Percentiles rank a stretch among this genome's conserved stretches.
Evolutionary conservation across 2,113 vertebrate species (phyloP).

Genomic region (Misgurnus anguillicaudatus): DNA sequence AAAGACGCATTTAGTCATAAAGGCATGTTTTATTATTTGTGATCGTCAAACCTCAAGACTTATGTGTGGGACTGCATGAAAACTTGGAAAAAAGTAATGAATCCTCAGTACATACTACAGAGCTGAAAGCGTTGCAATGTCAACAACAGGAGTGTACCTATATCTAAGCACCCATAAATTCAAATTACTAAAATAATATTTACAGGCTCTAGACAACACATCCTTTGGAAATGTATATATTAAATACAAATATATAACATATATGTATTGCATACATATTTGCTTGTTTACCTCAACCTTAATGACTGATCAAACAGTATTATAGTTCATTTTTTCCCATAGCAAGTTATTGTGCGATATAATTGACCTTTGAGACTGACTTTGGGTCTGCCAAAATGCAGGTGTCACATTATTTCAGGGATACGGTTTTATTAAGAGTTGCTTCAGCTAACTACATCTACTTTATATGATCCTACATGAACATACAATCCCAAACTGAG

Average conservation of each 20-base stretch:
- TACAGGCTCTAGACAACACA: constrained; percentile 69
- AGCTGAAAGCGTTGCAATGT: constrained; percentile 59
- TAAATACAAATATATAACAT: constrained; percentile 69
- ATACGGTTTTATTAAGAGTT: constrained; percentile 42
- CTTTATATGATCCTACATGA: constrained; percentile 58
- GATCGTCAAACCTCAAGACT: constrained; percentile 55
- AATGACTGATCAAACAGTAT: constrained; percentile 53
- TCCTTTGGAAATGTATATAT: constrained; percentile 58
- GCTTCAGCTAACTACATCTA: constrained; percentile 57
- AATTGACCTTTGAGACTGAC: constrained; percentile 49
- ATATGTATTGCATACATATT: constrained; percentile 66
- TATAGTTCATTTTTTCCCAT: constrained; percentile 50
- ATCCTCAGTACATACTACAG: constrained; percentile 50
- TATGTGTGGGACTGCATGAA: constrained; percentile 64
- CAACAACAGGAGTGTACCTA: constrained; percentile 58
- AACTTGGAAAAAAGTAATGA: constrained; percentile 55
- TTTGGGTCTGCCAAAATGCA: constrained; percentile 58
- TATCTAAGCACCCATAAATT: constrained; percentile 58
- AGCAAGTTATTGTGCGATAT: constrained; percentile 46
- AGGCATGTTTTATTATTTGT: constrained; percentile 65
- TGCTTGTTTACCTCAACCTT: constrained; percentile 52
- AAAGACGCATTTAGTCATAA: constrained; percentile 46
- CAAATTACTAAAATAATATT: constrained; percentile 74
- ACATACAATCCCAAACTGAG: constrained; percentile 56
- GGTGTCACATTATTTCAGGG: constrained; percentile 54